Evolutionary conservation across 2,113 vertebrate genomes (phyloP).

Genomic region (Pseudorectes ferrugineus): DNA sequence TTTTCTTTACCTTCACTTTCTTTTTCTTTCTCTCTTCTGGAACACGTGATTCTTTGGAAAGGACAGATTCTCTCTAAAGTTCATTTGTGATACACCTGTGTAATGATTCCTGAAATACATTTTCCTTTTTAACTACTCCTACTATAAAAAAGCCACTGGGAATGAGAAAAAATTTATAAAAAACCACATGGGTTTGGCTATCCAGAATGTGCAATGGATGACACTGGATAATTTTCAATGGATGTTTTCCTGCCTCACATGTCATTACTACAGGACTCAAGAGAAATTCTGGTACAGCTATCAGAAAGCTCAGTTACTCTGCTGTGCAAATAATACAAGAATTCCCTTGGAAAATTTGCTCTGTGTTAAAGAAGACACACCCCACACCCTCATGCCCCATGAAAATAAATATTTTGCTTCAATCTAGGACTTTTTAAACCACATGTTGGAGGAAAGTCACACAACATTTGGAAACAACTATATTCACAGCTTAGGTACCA

Average conservation of each 20-base stretch:
- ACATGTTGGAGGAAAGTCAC: neutral
- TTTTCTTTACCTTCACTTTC: neutral
- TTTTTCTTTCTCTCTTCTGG: neutral
- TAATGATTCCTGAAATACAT: neutral
- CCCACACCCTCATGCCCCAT: neutral
- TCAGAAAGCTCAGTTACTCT: neutral
- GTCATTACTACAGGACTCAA: neutral
- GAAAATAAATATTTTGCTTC: neutral
- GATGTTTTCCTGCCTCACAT: neutral
- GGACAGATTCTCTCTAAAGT: neutral
- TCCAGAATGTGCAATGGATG: neutral
- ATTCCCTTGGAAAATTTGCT: neutral
- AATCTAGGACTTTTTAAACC: neutral
- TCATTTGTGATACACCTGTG: neutral
- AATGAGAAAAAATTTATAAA: neutral
- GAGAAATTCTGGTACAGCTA: neutral
- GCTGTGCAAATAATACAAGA: neutral
- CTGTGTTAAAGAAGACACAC: neutral
- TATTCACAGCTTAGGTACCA: neutral
- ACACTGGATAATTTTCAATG: neutral
- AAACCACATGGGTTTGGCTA: rapidly evolving
- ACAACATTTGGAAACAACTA: neutral
- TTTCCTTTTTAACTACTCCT: neutral
- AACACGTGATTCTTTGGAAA: neutral
- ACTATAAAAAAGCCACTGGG: neutral